Percentiles rank a stretch among this genome's conserved stretches.
These are phyloP conservation scores for Colistium nudipinnis DNA, from an alignment of 2,113 vertebrate species.

Conservation along the genomic window DNA sequence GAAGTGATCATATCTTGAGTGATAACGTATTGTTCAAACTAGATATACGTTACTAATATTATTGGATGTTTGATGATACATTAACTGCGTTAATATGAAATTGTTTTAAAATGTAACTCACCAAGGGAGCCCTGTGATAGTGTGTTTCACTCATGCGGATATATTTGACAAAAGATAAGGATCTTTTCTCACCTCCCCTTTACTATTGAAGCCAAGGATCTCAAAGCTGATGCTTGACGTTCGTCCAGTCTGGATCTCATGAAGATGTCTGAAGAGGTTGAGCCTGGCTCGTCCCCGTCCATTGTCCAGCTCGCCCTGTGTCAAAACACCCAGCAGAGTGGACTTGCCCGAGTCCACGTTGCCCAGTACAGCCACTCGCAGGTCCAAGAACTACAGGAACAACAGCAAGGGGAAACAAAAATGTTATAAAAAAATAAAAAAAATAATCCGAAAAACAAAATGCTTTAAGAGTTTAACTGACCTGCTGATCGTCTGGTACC, in stretches of 20 bases:
- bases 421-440: not conserved
- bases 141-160: not conserved
- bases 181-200: constrained; percentile 89
- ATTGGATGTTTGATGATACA: too few species aligned
- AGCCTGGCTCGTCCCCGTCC: constrained; percentile 94
- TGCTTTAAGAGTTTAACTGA: constrained; percentile 54
- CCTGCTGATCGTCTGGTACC: constrained; percentile 98
- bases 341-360: constrained; percentile 99
- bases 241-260: constrained; percentile 97
- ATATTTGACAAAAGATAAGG: not conserved
- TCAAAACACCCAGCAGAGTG: constrained; percentile 94
- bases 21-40: not conserved
- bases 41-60: not conserved
- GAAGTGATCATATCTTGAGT: not conserved
- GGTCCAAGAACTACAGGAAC: constrained; percentile 90
- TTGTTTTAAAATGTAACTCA: too few species aligned
- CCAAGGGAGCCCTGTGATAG: not conserved
- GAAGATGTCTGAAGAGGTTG: constrained; percentile 98
- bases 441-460: not conserved
- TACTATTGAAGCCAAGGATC: constrained; percentile 97
- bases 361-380: constrained; percentile 95
- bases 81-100: too few species aligned
- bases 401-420: not conserved
- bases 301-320: constrained; percentile 97
- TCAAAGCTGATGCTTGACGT: constrained; percentile 99